Evolutionary conservation across 2,113 vertebrate species (phyloP).

Genomic region (Amphiprion ocellaris): DNA sequence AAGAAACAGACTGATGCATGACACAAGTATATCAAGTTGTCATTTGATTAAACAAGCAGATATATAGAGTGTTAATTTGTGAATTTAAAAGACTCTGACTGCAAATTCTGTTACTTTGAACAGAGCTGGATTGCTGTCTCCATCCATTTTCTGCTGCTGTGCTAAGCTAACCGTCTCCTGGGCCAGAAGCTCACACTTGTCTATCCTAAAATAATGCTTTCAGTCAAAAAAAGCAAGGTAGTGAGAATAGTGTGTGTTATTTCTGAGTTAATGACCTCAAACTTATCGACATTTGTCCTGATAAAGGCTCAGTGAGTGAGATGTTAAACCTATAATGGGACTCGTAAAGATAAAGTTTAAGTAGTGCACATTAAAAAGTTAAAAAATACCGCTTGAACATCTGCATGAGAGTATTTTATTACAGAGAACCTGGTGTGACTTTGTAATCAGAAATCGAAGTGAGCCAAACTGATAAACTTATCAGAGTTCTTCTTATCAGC

Average conservation of each 20-base stretch:
- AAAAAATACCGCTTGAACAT: not conserved
- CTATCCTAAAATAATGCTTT: not conserved
- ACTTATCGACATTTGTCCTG: conserved; percentile 1
- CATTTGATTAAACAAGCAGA: not conserved
- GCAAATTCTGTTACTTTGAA: too few relatives aligned
- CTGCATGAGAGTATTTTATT: conserved; percentile 10
- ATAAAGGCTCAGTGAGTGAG: too few relatives aligned
- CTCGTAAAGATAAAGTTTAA: conserved; percentile 22
- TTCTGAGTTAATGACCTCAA: not conserved
- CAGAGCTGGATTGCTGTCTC: too few relatives aligned
- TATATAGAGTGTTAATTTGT: too few relatives aligned
- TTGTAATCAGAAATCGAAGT: conserved; percentile 32
- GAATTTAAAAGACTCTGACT: too few relatives aligned
- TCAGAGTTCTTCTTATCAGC: conserved; percentile 40
- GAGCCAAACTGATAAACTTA: conserved; percentile 53
- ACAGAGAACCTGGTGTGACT: conserved; percentile 4
- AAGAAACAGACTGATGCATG: too few relatives aligned
- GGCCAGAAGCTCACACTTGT: too few relatives aligned
- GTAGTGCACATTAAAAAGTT: conserved; percentile 6
- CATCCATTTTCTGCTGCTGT: too few relatives aligned
- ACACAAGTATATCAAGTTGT: too few relatives aligned
- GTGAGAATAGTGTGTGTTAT: too few relatives aligned
- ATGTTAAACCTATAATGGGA: not conserved
- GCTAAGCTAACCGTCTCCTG: too few relatives aligned
- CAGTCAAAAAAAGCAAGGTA: too few relatives aligned